phyloP scores from a whole-genome alignment of 2,888 invertebrate genomes.

The Pachymerium ferrugineum region DNA sequence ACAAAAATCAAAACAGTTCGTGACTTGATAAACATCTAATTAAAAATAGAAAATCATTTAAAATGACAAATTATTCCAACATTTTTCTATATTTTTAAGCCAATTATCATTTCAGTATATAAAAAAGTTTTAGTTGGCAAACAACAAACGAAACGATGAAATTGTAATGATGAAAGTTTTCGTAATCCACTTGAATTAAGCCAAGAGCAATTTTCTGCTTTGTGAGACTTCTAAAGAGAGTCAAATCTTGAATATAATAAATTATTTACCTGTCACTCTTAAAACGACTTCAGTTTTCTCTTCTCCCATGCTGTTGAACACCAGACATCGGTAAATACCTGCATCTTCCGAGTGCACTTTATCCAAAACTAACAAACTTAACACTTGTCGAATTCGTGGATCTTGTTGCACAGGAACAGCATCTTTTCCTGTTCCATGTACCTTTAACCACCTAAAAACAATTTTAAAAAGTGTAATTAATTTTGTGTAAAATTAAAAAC shows the following conservation, averaged over 20 bases:
- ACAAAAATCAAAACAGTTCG: too few species aligned
- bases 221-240: too few species aligned
- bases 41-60: neutral
- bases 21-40: too few species aligned
- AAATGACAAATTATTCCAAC: too few species aligned
- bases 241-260: too few species aligned
- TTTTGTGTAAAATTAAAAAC: neutral
- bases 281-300: constrained; percentile 88
- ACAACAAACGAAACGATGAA: too few species aligned
- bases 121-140: too few species aligned
- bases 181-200: too few species aligned
- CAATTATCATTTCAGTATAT: too few species aligned
- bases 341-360: constrained; percentile 68
- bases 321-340: constrained; percentile 89
- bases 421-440: constrained; percentile 32
- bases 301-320: constrained; percentile 85
- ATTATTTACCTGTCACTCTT: constrained; percentile 66
- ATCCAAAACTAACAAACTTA: constrained; percentile 32
- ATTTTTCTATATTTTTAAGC: too few species aligned
- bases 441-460: constrained; percentile 29
- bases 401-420: constrained; percentile 67
- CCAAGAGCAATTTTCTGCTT: too few species aligned
- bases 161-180: too few species aligned
- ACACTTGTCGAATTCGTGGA: constrained; percentile 80
- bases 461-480: neutral